These are phyloP conservation scores for Trachemys scripta DNA, from an alignment of 2,113 vertebrate genomes.

Conservation along the genomic window DNA sequence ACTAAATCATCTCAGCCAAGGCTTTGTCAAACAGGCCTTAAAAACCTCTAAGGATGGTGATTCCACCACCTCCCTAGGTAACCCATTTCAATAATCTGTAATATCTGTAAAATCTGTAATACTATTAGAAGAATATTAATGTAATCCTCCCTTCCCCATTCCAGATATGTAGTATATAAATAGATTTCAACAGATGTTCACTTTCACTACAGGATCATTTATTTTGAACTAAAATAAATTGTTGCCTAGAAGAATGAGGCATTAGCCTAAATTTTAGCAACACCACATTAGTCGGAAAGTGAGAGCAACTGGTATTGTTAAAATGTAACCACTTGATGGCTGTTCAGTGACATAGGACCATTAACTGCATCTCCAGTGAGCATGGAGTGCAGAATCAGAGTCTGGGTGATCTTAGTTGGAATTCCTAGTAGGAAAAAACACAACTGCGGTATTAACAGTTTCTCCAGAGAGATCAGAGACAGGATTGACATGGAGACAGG, in stretches of 20 bases:
- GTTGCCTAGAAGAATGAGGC: not conserved
- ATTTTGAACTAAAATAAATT: not conserved
- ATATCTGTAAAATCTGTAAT: not conserved
- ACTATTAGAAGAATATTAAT: not conserved
- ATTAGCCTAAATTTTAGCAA: not conserved
- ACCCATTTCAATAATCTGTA: too few relatives aligned
- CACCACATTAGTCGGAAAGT: not conserved
- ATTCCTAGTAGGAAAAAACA: not conserved
- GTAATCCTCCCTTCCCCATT: not conserved
- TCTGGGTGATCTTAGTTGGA: not conserved
- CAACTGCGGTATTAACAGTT: not conserved
- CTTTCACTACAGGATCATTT: not conserved
- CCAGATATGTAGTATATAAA: not conserved
- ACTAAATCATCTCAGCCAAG: too few relatives aligned
- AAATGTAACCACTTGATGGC: not conserved
- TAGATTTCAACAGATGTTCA: not conserved
- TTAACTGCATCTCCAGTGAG: not conserved
- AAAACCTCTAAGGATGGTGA: too few relatives aligned
- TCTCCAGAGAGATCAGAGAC: not conserved
- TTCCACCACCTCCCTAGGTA: too few relatives aligned
- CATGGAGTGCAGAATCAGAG: not conserved
- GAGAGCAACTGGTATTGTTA: not conserved
- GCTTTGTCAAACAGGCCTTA: too few relatives aligned
- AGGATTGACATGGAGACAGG: not conserved
- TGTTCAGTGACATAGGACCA: not conserved